Conservation (phyloP, 2,113 vertebrate genomes). For the Hemicordylus capensis region DNA sequence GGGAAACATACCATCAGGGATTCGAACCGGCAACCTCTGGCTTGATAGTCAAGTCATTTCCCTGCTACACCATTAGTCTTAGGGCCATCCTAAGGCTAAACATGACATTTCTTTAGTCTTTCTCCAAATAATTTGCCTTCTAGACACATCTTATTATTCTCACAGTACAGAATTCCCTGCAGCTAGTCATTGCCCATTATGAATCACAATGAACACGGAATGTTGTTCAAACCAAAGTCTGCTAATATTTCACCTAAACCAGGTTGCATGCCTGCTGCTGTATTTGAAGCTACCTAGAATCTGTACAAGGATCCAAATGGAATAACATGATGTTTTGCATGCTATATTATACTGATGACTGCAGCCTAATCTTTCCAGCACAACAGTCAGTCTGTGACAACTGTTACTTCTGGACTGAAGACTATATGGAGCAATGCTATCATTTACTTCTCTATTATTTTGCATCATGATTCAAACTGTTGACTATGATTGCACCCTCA, state of each 20-base stretch:
- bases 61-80: too few relatives aligned
- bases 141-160: not conserved
- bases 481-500: not conserved
- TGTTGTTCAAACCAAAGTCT: not conserved
- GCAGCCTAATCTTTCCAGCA: not conserved
- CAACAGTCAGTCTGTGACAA: not conserved
- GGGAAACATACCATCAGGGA: too few relatives aligned
- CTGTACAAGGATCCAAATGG: not conserved
- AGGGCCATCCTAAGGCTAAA: not conserved
- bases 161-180: not conserved
- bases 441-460: not conserved
- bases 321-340: not conserved
- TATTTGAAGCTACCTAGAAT: not conserved
- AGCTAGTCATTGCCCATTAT: not conserved
- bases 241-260: not conserved
- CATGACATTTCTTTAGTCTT: not conserved
- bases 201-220: not conserved
- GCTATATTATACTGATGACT: not conserved
- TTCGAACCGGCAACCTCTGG: too few relatives aligned
- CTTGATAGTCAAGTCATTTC: too few relatives aligned
- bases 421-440: not conserved
- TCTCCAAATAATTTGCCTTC: not conserved
- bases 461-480: not conserved
- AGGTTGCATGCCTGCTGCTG: not conserved
- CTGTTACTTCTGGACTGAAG: not conserved